Evolutionary conservation across 2,888 invertebrate species (phyloP).

Genomic region (Lasiommata megera): DNA sequence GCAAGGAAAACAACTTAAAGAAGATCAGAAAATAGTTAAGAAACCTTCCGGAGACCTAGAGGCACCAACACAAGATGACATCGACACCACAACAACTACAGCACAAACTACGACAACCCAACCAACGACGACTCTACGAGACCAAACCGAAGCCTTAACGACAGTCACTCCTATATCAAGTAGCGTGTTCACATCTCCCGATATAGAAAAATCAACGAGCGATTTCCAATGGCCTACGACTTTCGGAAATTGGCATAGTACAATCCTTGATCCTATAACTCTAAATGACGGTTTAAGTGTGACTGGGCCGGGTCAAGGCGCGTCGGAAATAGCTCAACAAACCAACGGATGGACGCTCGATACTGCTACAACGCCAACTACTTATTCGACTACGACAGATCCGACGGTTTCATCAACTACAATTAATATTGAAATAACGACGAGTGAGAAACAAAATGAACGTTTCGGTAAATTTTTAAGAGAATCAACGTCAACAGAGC

Average conservation of each 20-base stretch:
- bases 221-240: slow-evolving; percentile 75
- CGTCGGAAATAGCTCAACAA: slow-evolving; percentile 49
- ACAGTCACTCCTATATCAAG: slow-evolving; percentile 52
- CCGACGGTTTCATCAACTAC: slow-evolving; percentile 56
- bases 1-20: slow-evolving; percentile 65
- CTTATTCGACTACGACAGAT: slow-evolving; percentile 52
- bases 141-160: slow-evolving; percentile 48
- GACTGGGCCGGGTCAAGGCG: slow-evolving; percentile 48
- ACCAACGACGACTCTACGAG: slow-evolving; percentile 49
- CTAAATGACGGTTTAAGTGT: slow-evolving; percentile 85
- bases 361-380: slow-evolving; percentile 50
- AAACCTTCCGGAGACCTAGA: slow-evolving; percentile 69
- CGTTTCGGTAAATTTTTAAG: slow-evolving; percentile 60
- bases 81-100: slow-evolving; percentile 52
- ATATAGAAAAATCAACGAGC: slow-evolving; percentile 64
- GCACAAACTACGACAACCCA: slow-evolving; percentile 49
- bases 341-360: slow-evolving; percentile 51
- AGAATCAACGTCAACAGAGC: slow-evolving; percentile 67
- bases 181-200: slow-evolving; percentile 64
- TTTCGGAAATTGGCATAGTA: slow-evolving; percentile 83
- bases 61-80: slow-evolving; percentile 59
- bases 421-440: slow-evolving; percentile 50
- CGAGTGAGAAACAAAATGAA: slow-evolving; percentile 47
- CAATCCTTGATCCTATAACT: slow-evolving; percentile 85
- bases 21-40: slow-evolving; percentile 47